Percentiles rank a stretch among this genome's conserved stretches.
Conservation (phyloP, 2,888 invertebrate species). For the Cephalotes varians region DNA sequence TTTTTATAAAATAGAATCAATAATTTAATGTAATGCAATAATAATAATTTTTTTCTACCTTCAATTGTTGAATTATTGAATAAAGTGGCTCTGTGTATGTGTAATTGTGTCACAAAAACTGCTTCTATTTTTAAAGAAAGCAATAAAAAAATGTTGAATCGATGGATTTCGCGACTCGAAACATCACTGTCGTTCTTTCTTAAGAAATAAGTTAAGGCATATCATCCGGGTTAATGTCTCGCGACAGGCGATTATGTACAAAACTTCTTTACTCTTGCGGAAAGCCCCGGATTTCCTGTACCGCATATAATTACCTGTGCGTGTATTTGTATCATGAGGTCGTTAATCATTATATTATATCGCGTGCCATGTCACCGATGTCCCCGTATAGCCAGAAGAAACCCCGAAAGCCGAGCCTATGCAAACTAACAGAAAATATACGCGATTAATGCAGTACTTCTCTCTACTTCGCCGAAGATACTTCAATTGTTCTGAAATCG, state of each 20-base stretch:
- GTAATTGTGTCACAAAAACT: neutral
- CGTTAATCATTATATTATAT: constrained; percentile 70
- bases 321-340: constrained; percentile 65
- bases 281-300: constrained; percentile 39
- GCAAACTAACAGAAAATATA: constrained; percentile 54
- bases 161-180: neutral
- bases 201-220: neutral
- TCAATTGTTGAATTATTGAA: neutral
- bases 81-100: neutral
- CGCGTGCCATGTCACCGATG: constrained; percentile 81
- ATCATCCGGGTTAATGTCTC: constrained; percentile 56
- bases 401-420: constrained; percentile 1
- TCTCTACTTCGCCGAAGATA: constrained; percentile 45
- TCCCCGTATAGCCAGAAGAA: constrained; percentile 70
- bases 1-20: neutral
- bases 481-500: constrained; percentile 31
- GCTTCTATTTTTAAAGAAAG: neutral
- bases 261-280: constrained; percentile 25
- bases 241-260: constrained; percentile 35
- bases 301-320: constrained; percentile 43
- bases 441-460: constrained; percentile 59
- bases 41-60: neutral
- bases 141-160: neutral
- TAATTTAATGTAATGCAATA: neutral
- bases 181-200: neutral